Evolutionary conservation across 2,888 invertebrate species (phyloP), one percentile per base, ranked within the genome.

Genomic region (Cyclophora punctaria): DNA sequence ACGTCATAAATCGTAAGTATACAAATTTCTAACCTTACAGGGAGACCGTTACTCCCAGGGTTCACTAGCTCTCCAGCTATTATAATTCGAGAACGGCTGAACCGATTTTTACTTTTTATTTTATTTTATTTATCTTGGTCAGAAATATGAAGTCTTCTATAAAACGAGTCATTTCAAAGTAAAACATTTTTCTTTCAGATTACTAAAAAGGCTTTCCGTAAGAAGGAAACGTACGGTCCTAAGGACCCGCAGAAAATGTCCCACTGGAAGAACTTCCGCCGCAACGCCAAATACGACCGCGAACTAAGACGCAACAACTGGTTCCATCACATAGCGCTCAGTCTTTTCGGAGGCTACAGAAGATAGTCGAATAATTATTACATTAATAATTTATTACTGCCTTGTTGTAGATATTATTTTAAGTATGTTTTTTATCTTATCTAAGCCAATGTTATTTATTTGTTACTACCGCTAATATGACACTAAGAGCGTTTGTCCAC

Each of bases 231-330:
- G 0, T 86, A 85, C 51, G 86, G 86, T 1, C 94, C 94, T 0
- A 77, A 79, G 5, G 89, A 91, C 53, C 73, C 80, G 0, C 78
- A 85, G 35, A 80, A 75, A 0, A 83, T 80, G 40, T 86, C 87
- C 35, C 89, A 90, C 56, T 94, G 93, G 93, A 69, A 71, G 1
- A 80, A 86, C n/a, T 92, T 90, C 67, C 90, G 90, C 51, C 75
- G 67, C 1, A 75, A 90, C 45, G 80, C 87, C 42, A 83, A 86
- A 47, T 67, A 74, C 49, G 69, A 85, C 47, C 76, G 85, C 4
- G 60, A 74, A 34, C 54, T 77, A 1, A 71, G 68, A 51, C 71
- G 78, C 5, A 79, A 71, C 49, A 83, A 80, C 61, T 81, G 79
- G 79, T 73, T 79, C 57, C 81, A 83, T 50, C 88, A 88, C 52